Conservation (phyloP, 53 echinoderm and acorn worm genomes). For the Zoroaster sp. region DNA sequence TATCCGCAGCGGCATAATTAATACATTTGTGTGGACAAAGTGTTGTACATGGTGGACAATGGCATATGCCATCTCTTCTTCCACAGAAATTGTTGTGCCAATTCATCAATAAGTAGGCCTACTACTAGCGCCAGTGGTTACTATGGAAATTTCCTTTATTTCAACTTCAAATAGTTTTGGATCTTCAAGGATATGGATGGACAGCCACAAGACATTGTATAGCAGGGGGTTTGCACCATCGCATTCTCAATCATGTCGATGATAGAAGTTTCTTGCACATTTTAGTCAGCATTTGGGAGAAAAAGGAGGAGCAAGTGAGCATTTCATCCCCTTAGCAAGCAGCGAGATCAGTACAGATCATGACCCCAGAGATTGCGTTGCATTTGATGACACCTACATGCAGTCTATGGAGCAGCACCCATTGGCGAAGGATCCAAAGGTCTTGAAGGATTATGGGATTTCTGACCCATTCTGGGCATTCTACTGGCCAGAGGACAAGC, state of each 20-base stretch:
- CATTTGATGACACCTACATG: slow-evolving; percentile 75
- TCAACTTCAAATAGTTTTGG: background rate
- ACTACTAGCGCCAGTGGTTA: background rate
- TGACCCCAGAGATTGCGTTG: slow-evolving; percentile 85
- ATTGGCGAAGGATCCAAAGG: slow-evolving; percentile 45
- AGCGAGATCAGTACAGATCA: slow-evolving; percentile 74
- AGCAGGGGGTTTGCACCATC: background rate
- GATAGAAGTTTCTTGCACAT: background rate
- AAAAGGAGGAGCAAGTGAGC: background rate
- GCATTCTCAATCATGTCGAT: no score
- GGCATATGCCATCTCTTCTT: background rate
- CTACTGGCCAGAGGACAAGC: slow-evolving; percentile 98
- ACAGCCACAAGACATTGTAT: background rate
- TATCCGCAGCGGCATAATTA: no score
- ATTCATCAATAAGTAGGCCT: no score
- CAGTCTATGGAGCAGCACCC: slow-evolving; percentile 67
- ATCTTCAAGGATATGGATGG: background rate
- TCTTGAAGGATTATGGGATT: slow-evolving; percentile 33
- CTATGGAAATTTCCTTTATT: background rate
- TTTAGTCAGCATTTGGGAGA: background rate
- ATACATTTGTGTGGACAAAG: background rate
- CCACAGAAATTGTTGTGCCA: background rate
- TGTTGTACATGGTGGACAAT: background rate
- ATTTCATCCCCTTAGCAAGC: slow-evolving; percentile 53
- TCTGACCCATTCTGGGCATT: slow-evolving; percentile 95